Conservation (phyloP, 2,888 invertebrate species). For the Acanthoscelides obtectus region DNA sequence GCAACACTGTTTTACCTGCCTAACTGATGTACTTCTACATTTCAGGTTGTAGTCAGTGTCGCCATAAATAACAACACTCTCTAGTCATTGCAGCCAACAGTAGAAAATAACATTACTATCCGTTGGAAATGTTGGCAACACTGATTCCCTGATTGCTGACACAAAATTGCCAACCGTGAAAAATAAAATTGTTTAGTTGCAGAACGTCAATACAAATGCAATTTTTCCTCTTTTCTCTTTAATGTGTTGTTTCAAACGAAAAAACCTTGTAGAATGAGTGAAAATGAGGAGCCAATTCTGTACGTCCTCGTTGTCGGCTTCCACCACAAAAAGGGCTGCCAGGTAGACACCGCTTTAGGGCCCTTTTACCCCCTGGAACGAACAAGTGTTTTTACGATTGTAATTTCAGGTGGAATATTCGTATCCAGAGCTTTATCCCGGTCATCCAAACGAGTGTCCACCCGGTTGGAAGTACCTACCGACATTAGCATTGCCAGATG, state of each 20-base stretch:
- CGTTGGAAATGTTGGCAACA: no score
- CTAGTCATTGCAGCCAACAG: no score
- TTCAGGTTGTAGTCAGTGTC: no score
- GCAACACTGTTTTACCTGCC: no score
- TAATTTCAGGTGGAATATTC: conserved; percentile 76
- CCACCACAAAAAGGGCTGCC: conserved; percentile 98
- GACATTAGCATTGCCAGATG: conserved; percentile 95
- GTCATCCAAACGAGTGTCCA: conserved; percentile 77
- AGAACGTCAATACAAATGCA: background rate
- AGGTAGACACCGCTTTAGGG: conserved; percentile 56
- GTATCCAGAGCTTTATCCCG: conserved; percentile 81
- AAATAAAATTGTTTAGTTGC: no score
- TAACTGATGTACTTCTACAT: no score
- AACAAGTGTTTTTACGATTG: conserved; percentile 4
- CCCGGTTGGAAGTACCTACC: conserved; percentile 92
- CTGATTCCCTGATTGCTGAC: no score
- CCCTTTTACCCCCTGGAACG: background rate
- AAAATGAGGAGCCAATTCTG: conserved; percentile 65
- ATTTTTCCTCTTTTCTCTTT: background rate
- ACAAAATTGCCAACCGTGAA: no score
- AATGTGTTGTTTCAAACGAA: background rate
- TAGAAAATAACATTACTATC: no score
- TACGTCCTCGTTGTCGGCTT: conserved; percentile 97
- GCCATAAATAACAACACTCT: no score
- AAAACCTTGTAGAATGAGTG: conserved; percentile 42